phyloP scores from a whole-genome alignment of 2,797 vertebrate genomes.

The Takifugu rubripes region DNA sequence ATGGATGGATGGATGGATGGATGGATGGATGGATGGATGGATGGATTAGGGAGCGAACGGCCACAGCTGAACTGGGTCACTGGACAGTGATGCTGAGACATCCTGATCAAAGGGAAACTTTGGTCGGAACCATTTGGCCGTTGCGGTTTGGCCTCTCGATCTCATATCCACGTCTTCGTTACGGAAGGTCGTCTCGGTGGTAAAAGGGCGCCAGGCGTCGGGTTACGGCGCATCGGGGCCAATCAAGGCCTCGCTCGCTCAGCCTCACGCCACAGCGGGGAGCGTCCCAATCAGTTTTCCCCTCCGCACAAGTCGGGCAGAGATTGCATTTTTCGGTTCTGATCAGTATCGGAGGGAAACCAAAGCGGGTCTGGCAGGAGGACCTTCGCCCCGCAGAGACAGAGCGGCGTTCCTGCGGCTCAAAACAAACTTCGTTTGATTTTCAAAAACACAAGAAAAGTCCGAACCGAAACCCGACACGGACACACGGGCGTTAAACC shows the following conservation, averaged over 20 bases:
- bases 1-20: no score
- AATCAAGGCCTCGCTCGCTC: slow-evolving; percentile 20
- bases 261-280: background rate
- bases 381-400: background rate
- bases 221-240: slow-evolving; percentile 33
- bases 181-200: slow-evolving; percentile 63
- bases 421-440: no score
- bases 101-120: slow-evolving; percentile 59
- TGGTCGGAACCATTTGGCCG: slow-evolving; percentile 60
- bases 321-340: background rate
- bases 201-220: slow-evolving; percentile 63
- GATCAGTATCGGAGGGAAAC: slow-evolving; percentile 3
- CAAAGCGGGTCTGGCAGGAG: slow-evolving; percentile 1
- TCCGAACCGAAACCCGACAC: no score
- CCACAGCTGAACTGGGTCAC: slow-evolving; percentile 18
- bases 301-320: background rate
- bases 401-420: no score
- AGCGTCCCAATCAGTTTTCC: slow-evolving; percentile 7
- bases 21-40: no score
- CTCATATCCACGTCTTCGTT: slow-evolving; percentile 54
- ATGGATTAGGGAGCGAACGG: no score
- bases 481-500: no score
- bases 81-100: slow-evolving; percentile 52
- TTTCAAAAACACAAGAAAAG: no score
- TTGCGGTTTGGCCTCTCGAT: slow-evolving; percentile 64